phyloP scores from a whole-genome alignment of 2,113 vertebrate species.

The Apus apus region DNA sequence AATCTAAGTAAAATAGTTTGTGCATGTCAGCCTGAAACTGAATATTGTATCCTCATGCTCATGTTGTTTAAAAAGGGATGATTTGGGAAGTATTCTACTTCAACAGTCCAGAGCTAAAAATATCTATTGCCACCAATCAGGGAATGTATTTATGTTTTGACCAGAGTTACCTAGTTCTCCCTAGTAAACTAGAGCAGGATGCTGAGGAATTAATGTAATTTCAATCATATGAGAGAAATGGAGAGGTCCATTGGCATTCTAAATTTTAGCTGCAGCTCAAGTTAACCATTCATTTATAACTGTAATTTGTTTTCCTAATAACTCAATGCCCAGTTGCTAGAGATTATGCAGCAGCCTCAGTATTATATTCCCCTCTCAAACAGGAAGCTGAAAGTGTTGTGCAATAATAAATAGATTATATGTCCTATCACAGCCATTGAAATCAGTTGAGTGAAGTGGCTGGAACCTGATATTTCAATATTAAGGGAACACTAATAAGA shows the following conservation, averaged over 20 bases:
- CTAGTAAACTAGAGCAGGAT: neutral
- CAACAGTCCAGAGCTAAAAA: neutral
- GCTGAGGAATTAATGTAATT: neutral
- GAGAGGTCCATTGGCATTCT: neutral
- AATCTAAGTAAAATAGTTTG: neutral
- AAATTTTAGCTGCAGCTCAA: neutral
- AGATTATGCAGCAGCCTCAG: neutral
- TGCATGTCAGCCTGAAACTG: neutral
- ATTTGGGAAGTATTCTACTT: neutral
- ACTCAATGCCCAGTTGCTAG: neutral
- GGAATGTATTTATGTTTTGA: neutral
- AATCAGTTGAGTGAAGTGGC: conserved; percentile 8
- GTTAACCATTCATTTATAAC: neutral
- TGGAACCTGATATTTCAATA: conserved; percentile 25
- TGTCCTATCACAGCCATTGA: neutral
- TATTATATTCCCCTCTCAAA: neutral
- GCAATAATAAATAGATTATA: neutral
- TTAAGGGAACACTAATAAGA: neutral
- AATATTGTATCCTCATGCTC: neutral
- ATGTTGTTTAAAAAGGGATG: neutral
- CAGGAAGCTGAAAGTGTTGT: neutral
- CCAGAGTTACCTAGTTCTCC: neutral
- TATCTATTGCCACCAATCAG: neutral
- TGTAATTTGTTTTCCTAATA: neutral
- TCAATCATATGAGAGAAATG: neutral